Evolutionary conservation across 2,888 invertebrate genomes (phyloP), one percentile per base, ranked within the genome.

Genomic region (Drosophila mettleri): DNA sequence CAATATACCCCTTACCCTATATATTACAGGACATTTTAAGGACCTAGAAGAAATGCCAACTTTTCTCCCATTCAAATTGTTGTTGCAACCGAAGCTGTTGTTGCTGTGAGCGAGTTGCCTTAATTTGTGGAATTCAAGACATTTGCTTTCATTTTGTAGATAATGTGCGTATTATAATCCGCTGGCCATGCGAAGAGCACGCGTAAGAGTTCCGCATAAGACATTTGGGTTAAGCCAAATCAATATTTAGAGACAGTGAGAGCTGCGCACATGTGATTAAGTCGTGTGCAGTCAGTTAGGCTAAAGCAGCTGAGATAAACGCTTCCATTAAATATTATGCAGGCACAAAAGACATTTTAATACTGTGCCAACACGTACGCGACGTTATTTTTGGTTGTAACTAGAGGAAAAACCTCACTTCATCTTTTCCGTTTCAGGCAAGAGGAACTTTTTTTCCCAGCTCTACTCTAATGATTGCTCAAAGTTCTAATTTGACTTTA

Each of bases 111-210:
- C 58, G 60, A 64, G 55, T 67, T 70, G 69, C 64, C 74, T 73
- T 85, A 83, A 80, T 87, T 86, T 87, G 77, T 58, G 88, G 85
- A 86, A 86, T 83, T 87, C 83, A 69, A 78, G 83, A 81, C 69
- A 86, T 86, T 86, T 74, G 80, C 88, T 83, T 86, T 83, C 81
- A 83, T 81, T 80, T 75, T 45, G 10, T 54, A 69, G 86, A 87
- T 86, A 77, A 83, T 83, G 54, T 72, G 63, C 66, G 76, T 60
- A 81, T 79, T 83, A 83, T 85, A 87, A 85, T 87, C 85, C 82
- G 72, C 67, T 64, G 66, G 62, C 67, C 67, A 71, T 49, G 61
- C 57, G 53, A 46, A 75, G 60, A 75, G 49, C 20, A 46, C 41
- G 43, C 18, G 39, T 20, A 38, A 39, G 39, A 49, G 6, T 10